phyloP scores from a whole-genome alignment of 2,113 vertebrate genomes.

The Ammospiza nelsoni region DNA sequence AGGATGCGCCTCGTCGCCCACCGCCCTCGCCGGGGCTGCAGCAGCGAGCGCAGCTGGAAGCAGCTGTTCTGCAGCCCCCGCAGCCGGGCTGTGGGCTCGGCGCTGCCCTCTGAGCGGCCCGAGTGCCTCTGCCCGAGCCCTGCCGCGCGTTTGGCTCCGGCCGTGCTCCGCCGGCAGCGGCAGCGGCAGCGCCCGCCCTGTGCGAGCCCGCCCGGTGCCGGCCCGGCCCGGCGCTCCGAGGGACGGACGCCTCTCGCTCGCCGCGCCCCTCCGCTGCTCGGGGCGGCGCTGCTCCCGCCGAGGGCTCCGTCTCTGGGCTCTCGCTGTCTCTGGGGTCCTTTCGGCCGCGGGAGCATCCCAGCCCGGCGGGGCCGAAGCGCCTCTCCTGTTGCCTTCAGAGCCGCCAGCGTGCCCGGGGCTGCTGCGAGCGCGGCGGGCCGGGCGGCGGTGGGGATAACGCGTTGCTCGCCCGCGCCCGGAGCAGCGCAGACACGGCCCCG shows the following conservation, averaged over 20 bases:
- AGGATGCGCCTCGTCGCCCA: neutral
- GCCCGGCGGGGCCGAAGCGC: neutral
- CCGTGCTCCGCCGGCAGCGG: neutral
- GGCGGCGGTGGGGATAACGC: slow-evolving; percentile 37
- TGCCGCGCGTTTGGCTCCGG: neutral
- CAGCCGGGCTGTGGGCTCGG: neutral
- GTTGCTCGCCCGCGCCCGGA: neutral
- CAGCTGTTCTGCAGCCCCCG: neutral
- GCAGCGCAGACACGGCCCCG: slow-evolving; percentile 15
- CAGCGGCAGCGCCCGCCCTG: neutral
- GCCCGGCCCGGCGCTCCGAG: neutral
- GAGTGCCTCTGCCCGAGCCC: neutral
- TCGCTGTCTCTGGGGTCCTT: neutral
- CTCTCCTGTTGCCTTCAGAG: slow-evolving; percentile 23
- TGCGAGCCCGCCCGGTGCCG: neutral
- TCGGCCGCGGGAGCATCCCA: neutral
- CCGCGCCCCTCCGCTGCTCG: neutral
- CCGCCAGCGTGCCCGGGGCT: neutral
- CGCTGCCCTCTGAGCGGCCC: neutral
- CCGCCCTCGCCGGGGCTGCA: neutral
- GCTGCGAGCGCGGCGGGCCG: neutral
- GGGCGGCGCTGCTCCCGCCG: neutral
- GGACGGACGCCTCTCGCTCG: too few relatives aligned
- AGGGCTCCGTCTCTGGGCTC: neutral
- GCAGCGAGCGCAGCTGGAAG: neutral